Conservation (phyloP, 2,888 invertebrate genomes). For the Odontomyia ornata region DNA sequence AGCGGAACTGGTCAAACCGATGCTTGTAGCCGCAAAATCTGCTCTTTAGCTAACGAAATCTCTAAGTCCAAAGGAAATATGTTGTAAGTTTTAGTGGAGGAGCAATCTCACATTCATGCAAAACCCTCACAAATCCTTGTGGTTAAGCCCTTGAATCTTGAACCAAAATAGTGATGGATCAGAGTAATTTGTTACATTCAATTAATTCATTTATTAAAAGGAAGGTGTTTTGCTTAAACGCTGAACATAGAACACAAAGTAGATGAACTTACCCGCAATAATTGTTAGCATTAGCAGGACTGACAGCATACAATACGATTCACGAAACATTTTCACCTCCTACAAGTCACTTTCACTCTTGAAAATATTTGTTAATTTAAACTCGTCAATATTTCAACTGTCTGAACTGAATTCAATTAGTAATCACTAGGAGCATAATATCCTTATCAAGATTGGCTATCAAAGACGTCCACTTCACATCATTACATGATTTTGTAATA, state of each 20-base stretch:
- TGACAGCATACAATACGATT: background rate
- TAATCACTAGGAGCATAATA: too few relatives aligned
- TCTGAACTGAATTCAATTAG: too few relatives aligned
- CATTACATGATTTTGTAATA: constrained; percentile 2
- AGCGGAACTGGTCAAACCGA: constrained; percentile 24
- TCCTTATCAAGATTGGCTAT: too few relatives aligned
- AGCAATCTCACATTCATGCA: background rate
- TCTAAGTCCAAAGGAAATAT: background rate
- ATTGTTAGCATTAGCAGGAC: background rate
- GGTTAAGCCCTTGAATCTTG: constrained; percentile 27
- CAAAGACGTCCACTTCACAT: constrained; percentile 17
- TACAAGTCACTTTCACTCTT: background rate
- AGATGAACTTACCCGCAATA: background rate
- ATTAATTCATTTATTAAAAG: background rate
- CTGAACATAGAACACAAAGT: background rate
- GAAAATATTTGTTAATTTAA: background rate
- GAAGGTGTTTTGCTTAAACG: background rate
- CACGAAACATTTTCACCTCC: background rate
- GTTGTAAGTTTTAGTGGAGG: background rate
- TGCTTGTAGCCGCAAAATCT: constrained; percentile 1
- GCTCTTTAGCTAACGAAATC: background rate
- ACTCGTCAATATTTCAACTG: too few relatives aligned
- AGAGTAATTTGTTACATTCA: constrained; percentile 35
- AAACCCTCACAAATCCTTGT: constrained; percentile 29
- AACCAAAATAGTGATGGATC: constrained; percentile 29